Evolutionary conservation across 2,113 vertebrate species (phyloP), one percentile per base, ranked within the genome.

Genomic region (Bufo gargarizans): DNA sequence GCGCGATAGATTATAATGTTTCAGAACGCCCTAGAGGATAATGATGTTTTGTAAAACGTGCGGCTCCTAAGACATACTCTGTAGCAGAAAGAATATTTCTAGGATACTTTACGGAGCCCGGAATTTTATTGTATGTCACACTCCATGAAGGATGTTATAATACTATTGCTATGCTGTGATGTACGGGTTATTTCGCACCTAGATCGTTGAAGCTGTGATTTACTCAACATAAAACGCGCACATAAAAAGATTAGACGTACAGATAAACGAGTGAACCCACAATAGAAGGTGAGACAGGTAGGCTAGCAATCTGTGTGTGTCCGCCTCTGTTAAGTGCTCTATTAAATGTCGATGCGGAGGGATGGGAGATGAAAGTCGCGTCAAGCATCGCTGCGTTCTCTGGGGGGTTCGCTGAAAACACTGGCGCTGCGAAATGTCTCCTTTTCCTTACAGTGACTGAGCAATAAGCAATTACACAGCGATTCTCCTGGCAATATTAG

Each of bases 11-110:
- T 83, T 16, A 77, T 65, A 77, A 63, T 43, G 69, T 82, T 67
- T 53, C 53, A 53, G 47, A 56, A n/a, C n/a, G 82, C 87, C 87
- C 87, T 8, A 53, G 87, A 84, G 87, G 58, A 45, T 58, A 22
- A 49, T 9, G 74, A 3, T 86, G 56, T 61, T 78, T 19, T 87
- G 63, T 80, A 43, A 8, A 80, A 59, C 47, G 43, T 82, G 67
- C 43, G 22, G 19, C 61, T 72, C 61, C 13, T 65, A 45, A 72
- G 56, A 55, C 76, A 16, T 53, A 55, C 63, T 78, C 20, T 53
- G 13, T 55, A 84, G n/a, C 16, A 8, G 47, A 71, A 65, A 83
- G 4, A 20, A 69, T 13, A 67, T 69, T 76, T 85, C 53, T 47
- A 61, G 49, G 74, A 56, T 49, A 45, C 6, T 59, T 56, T 76